Evolutionary conservation across 2,888 invertebrate genomes (phyloP), one percentile per base, ranked within the genome.

Genomic region (Pterostichus madidus): DNA sequence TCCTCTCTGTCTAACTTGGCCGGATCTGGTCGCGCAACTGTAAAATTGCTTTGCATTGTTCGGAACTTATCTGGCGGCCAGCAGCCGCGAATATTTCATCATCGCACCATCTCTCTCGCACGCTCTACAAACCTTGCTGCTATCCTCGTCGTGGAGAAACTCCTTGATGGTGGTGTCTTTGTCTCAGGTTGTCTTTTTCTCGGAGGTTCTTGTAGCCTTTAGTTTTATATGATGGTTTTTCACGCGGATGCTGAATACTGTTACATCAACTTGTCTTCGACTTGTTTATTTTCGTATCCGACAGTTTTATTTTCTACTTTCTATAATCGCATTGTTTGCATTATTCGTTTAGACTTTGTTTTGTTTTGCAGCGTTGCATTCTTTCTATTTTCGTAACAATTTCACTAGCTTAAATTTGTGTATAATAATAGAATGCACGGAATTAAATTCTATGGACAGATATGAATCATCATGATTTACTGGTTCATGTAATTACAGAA

Each of bases 41-140:
- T 81, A 81, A 81, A 81, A 81, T 81, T 81, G 81, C 81, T 68
- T 59, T 56, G 81, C 75, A 81, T 81, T 81, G 81, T 81, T 81
- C 81, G 46, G 46, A 81, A 81, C 61, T 81, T 81, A 81, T 81
- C 81, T 81, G 81, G 75, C 75, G 59, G 44, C 46, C 59, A 75
- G 61, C 81, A 81, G 81, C 75, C 81, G 15, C 32, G 77, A 75
- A 75, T 75, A 75, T 75, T 75, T 75, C 75, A 75, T 75, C 75
- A 49, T 75, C 31, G 10, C 31, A 4, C 75, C 49, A 11, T 75
- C 75, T 75, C 52, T 52, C 52, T 75, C 35, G n/a, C 75, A 6
- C 5, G 8, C 39, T 39, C 39, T 8, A 39, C 24, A 7, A 52
- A n/a, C n/a, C n/a, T 5, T 5, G 17, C 17, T 46, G 24, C 15